Conservation (phyloP, 92 coral and sea anemone genomes). For the Isaurus tuberculatus region DNA sequence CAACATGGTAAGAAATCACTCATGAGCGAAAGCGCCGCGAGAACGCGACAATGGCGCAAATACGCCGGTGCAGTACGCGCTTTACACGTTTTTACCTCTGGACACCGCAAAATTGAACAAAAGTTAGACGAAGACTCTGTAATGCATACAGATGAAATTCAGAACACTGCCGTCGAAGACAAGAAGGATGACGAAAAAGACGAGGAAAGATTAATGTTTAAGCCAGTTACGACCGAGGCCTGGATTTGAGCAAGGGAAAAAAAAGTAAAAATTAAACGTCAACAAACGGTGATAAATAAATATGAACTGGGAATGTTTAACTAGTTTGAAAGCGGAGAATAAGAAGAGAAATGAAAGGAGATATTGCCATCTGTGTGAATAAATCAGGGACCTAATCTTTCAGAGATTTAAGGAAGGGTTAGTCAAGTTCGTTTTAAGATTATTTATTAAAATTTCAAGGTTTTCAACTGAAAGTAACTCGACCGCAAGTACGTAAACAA, state of each 20-base stretch:
- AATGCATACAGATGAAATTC: background rate
- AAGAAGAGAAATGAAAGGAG: too few relatives aligned
- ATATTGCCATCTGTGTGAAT: too few relatives aligned
- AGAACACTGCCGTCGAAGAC: background rate
- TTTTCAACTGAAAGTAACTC: too few relatives aligned
- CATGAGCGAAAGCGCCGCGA: constrained; percentile 24
- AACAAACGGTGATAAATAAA: background rate
- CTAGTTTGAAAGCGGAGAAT: too few relatives aligned
- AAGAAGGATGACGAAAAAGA: background rate
- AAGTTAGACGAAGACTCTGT: background rate
- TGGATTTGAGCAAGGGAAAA: background rate
- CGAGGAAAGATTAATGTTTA: background rate
- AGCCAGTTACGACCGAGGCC: background rate
- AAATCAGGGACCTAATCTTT: too few relatives aligned
- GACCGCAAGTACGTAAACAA: too few relatives aligned
- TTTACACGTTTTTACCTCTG: background rate
- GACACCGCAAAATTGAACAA: background rate
- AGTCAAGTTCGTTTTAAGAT: too few relatives aligned
- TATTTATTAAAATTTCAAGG: too few relatives aligned
- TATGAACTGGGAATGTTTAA: background rate
- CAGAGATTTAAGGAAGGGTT: too few relatives aligned
- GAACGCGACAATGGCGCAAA: constrained; percentile 39
- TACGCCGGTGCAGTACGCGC: background rate
- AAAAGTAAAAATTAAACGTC: background rate
- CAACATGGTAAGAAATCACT: background rate